A percentile compares a stretch with the other conserved stretches of the same genome.
Evolutionary conservation across 2,797 vertebrate genomes (phyloP).

Genomic region (Anisognathus igniventris): DNA sequence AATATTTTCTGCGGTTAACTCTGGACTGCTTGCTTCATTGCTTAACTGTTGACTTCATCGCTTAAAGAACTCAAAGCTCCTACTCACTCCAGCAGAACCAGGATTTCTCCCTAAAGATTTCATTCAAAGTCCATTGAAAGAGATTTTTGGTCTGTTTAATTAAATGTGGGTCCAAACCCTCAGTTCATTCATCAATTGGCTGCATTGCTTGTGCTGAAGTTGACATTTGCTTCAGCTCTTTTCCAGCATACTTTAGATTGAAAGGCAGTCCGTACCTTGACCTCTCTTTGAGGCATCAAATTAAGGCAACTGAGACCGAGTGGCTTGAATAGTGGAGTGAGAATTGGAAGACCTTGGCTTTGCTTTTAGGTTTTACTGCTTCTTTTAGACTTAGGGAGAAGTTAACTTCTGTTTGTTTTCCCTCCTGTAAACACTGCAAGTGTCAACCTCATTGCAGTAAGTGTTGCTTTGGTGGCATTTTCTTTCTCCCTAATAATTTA

Average conservation of each 20-base stretch:
- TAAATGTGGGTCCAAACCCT: not conserved
- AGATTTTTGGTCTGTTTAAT: not conserved
- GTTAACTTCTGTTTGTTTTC: not conserved
- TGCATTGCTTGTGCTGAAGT: not conserved
- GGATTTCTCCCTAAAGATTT: not conserved
- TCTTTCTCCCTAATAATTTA: not conserved
- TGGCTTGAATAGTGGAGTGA: not conserved
- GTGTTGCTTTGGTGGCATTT: not conserved
- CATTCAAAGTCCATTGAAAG: not conserved
- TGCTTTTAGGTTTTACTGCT: not conserved
- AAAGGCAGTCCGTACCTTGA: not conserved
- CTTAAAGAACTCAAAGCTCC: not conserved
- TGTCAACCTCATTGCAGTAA: not conserved
- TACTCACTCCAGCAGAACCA: not conserved
- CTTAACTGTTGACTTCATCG: slow-evolving; percentile 14
- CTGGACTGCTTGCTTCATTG: not conserved
- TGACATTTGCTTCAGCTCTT: not conserved
- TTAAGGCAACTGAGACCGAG: not conserved
- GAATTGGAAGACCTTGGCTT: not conserved
- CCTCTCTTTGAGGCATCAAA: not conserved
- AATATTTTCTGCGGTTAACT: slow-evolving; percentile 1
- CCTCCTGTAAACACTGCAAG: not conserved
- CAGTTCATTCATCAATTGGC: not conserved
- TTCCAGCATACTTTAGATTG: not conserved
- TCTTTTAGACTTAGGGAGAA: not conserved